These are phyloP conservation scores for Botia almorhae DNA, from an alignment of 2,797 vertebrate genomes.

Conservation along the genomic window DNA sequence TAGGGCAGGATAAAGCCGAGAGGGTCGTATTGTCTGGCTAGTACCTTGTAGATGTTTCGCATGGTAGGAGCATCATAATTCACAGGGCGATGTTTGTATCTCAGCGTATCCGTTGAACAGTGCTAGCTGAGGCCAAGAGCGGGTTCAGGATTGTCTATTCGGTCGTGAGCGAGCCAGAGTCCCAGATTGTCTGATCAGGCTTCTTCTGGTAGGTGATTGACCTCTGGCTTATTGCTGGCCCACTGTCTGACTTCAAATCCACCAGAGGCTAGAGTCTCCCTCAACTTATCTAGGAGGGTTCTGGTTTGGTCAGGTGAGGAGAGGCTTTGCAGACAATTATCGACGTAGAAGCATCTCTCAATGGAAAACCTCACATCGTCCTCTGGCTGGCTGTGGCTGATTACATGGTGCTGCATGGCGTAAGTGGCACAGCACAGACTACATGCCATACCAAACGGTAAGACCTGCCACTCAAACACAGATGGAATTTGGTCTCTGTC, in stretches of 20 bases:
- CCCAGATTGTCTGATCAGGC: background rate
- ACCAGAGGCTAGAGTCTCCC: background rate
- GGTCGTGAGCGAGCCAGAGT: background rate
- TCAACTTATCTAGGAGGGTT: background rate
- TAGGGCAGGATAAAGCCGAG: background rate
- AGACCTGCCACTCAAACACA: background rate
- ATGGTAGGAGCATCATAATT: slow-evolving; percentile 11
- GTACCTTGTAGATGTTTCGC: background rate
- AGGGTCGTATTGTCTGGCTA: background rate
- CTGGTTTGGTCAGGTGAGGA: background rate
- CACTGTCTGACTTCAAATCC: background rate
- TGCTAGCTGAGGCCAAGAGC: background rate
- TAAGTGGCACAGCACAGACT: slow-evolving; percentile 7
- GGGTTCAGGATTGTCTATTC: background rate
- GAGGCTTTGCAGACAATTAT: slow-evolving; percentile 17
- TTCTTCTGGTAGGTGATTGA: background rate
- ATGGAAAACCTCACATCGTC: slow-evolving; percentile 2
- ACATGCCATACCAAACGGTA: slow-evolving; percentile 1
- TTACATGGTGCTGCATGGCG: background rate
- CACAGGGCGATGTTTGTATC: background rate
- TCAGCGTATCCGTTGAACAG: background rate
- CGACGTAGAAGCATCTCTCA: slow-evolving; percentile 9
- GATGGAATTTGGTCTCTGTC: background rate
- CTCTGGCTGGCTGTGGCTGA: background rate
- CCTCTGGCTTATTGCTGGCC: background rate